Evolutionary conservation across 2,888 invertebrate species (phyloP).

Genomic region (Synanthedon andrenaeformis): DNA sequence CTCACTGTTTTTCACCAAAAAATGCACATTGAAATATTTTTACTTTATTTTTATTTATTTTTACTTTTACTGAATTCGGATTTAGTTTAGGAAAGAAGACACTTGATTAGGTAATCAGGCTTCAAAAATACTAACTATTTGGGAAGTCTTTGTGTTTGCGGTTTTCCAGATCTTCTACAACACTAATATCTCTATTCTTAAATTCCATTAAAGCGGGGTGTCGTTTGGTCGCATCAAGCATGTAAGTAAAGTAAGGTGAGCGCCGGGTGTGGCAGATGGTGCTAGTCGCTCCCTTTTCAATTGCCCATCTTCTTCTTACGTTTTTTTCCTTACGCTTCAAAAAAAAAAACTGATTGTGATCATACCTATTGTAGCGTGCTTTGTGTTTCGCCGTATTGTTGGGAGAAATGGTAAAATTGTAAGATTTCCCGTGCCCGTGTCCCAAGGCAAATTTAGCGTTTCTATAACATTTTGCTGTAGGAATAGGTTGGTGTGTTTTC

Average conservation of each 20-base stretch:
- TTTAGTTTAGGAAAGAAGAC: too few relatives aligned
- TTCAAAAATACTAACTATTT: too few relatives aligned
- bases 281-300: conserved; percentile 51
- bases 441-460: conserved; percentile 44
- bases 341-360: conserved; percentile 48
- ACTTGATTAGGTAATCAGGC: too few relatives aligned
- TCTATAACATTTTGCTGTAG: conserved; percentile 38
- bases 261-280: conserved; percentile 58
- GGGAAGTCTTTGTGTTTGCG: too few relatives aligned
- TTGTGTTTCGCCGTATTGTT: conserved; percentile 47
- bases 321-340: conserved; percentile 39
- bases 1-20: too few relatives aligned
- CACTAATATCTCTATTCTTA: neutral
- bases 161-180: neutral
- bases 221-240: conserved; percentile 32
- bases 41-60: too few relatives aligned
- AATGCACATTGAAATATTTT: too few relatives aligned
- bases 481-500: conserved; percentile 30
- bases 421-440: conserved; percentile 23
- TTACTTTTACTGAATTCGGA: too few relatives aligned
- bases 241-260: conserved; percentile 12
- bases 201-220: conserved; percentile 11
- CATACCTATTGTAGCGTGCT: conserved; percentile 41
- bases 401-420: conserved; percentile 47
- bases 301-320: conserved; percentile 41